phyloP scores from a whole-genome alignment of 2,888 invertebrate species.

The Scaptomyza reducta region DNA sequence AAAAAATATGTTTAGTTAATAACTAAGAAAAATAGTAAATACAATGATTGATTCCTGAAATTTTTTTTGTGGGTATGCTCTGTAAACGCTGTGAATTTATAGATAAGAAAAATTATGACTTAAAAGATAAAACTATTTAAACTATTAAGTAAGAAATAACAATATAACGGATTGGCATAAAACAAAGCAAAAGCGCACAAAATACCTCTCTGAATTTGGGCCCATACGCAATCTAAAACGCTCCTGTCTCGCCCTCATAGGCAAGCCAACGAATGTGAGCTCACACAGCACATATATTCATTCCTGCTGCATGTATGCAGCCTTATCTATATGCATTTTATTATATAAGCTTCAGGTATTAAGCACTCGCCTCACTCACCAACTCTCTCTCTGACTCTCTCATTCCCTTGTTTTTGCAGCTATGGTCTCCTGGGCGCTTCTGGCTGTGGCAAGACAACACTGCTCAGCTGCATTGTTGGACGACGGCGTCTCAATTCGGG shows the following conservation, averaged over 20 bases:
- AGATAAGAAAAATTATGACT: no score
- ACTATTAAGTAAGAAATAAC: no score
- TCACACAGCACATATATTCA: neutral
- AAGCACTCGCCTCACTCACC: conserved; percentile 28
- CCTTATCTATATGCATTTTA: conserved; percentile 48
- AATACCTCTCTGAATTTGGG: neutral
- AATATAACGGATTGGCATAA: no score
- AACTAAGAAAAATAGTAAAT: neutral
- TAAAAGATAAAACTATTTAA: no score
- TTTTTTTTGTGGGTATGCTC: neutral
- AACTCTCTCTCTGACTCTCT: neutral
- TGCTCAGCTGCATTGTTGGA: conserved; percentile 94
- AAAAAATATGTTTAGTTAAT: neutral
- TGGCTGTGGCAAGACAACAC: conserved; percentile 95
- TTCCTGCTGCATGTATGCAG: conserved; percentile 8
- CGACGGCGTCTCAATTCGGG: conserved; percentile 91
- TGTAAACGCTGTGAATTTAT: neutral
- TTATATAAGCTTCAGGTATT: conserved; percentile 52
- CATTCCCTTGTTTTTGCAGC: conserved; percentile 84
- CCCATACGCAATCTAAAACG: neutral
- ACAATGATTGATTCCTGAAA: neutral
- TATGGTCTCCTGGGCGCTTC: conserved; percentile 95
- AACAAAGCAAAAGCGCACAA: no score
- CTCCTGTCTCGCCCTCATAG: conserved; percentile 25
- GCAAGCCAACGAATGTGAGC: conserved; percentile 13